Evolutionary conservation across 2,888 invertebrate genomes (phyloP), one percentile per base, ranked within the genome.

Genomic region (Ectemnius cavifrons): DNA sequence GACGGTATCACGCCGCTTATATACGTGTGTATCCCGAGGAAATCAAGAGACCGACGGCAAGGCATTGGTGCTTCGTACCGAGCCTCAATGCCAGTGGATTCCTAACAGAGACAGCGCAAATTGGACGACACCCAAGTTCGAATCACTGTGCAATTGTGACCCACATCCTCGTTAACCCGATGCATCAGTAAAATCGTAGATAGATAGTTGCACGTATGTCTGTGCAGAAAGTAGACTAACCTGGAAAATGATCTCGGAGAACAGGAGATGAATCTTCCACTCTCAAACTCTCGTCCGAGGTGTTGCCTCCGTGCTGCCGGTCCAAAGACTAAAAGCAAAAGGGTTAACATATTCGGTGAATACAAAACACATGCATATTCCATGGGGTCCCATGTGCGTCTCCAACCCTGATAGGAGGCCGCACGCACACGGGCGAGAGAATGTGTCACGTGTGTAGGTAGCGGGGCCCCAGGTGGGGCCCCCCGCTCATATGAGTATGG

Each of bases 321-420:
- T 90, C 87, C 86, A 82, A 85, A 87, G 90, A 91, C 91, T 90
- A 90, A 37, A 11, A 91, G 83, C 87, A 75, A 88, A 89, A 88
- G 89, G 90, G 89, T 90, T 90, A 90, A 89, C 87, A 88, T 90
- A 91, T 90, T 89, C 88, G 37, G 80, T 81, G 87, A 88, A 88
- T 88, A 86, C 84, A 86, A 88, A 90, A 88, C 87, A 81, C 87
- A 88, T 89, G 89, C 88, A 88, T 87, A 86, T 85, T 84, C 82
- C 78, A 86, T 83, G 80, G 86, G 85, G 86, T 83, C 84, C 86
- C 85, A 80, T 81, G 81, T 81, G 85, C 83, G 83, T 81, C 78
- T 80, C 82, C 75, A 75, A 74, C 83, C 78, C 77, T 71, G 83
- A 77, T 77, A 81, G 14, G 5, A 52, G 52, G n/a, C 69, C 60